Evolutionary conservation across 2,888 invertebrate species (phyloP), one percentile per base, ranked within the genome.

Genomic region (Brenthis daphne): DNA sequence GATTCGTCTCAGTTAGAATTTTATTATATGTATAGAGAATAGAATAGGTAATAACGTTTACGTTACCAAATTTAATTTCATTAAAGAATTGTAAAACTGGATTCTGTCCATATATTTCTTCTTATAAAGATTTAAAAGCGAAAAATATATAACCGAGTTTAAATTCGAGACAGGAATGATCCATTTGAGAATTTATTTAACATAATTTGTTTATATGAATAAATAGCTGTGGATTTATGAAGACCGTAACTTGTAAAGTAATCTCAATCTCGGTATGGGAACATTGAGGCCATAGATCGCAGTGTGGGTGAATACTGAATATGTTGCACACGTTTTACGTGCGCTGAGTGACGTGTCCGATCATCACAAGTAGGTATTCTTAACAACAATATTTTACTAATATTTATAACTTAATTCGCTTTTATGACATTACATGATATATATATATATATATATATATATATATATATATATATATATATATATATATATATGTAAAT

Each of bases 211-310:
- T 47, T 61, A 69, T 67, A 64, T 67, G 67, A 76, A 73, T 74
- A 73, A 77, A 74, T 74, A 73, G 73, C 73, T 68, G 71, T 67
- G 68, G 75, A 64, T 76, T 79, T 80, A 78, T 74, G 75, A 74
- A 57, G 67, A 73, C 75, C 75, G 73, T 80, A 79, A 80, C 68
- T 77, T 75, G 77, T 70, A 73, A 29, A 60, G 29, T 60, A 48
- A 50, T 60, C 29, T 60, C 50, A 50, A 63, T 63, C 63, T 51
- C 51, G 37, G 37, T 53, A 54, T 63, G 74, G 65, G 68, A 67
- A 67, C 75, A 70, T 64, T 70, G 72, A 64, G 73, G 64, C 71
- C 67, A 69, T 68, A 64, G 70, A 68, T 71, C 65, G 47, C 29
- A 63, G 68, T 65, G 67, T 64, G 37, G 37, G 65, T 65, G 67